Evolutionary conservation across 30 jellyfish, hydroid and myxozoan genomes (phyloP), one percentile per base, ranked within the genome.

Genomic region (Aurelia sp.): DNA sequence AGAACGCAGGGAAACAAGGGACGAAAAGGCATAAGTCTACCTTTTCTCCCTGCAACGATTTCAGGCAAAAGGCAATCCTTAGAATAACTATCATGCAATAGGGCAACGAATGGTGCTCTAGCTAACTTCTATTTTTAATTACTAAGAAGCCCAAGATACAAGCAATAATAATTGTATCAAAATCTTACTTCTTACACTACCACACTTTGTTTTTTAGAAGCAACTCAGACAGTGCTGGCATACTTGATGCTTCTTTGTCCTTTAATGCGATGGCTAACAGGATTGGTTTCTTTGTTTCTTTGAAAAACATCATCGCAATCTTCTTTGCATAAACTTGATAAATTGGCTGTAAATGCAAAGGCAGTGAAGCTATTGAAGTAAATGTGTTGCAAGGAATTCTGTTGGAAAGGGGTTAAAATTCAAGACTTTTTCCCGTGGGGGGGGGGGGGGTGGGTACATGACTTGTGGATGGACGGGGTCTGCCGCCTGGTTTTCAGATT

Each of bases 261-360:
- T 91, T 91, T 62, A 91, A 85, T 3, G 97, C 97, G 47, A 91
- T 71, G 21, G 93, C 86, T 13, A 91, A 60, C 41, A 91, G 37
- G 57, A 91, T 85, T 41, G 97, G 97, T 40, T 75, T 65, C 44
- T 65, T 76, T 58, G 85, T 22, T 52, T 84, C 96, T 22, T 44
- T 71, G 60, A 73, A 91, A 4, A 91, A 70, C 16, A 78, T 60
- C 20, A 74, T 27, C 1, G 96, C 91, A 51, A 91, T 78, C 68
- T 91, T 85, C 60, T 80, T 78, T 78, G 96, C 96, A 30, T 67
- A 73, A 3, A 74, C 88, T 74, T 79, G 82, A 31, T 85, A 91
- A 51, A 82, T 66, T 13, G 91, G 91, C 91, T 82, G 79, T 20
- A 19, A 41, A 37, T 20, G 31, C 5, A 65, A 37, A 51, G 0